Base-by-base conservation (phyloP, 2,888 invertebrate genomes). In the Branchinecta sandiegonensis region DNA sequence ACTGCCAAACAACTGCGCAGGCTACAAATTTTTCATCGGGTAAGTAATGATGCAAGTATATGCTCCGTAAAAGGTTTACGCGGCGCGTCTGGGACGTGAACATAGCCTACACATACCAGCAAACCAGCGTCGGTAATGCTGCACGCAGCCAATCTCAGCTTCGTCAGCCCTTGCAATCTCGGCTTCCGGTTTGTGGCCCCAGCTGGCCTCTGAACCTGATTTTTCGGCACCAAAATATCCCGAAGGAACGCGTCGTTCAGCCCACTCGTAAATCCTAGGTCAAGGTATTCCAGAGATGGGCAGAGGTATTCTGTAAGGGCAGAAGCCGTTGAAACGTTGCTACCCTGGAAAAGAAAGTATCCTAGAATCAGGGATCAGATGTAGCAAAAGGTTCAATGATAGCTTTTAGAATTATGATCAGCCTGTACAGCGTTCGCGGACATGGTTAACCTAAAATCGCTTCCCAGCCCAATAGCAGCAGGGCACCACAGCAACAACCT, bases 81-180 rank as follows among this genome's bases (percentile, higher is more conserved):
- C 37, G 4, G 37, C 37, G 6, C 37, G 37, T 5, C 37, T 37
- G 3, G 37, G 37, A 37, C 2, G 37, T 6, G 6, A 37, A 6
- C 3, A 37, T 37, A 37, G 37, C 37, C 37, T 37, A 37, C 37
- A 37, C 56, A 14, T 56, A 56, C 56, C 56, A 56, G 10, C 17
- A 56, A 56, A n/a, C 14, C 56, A 56, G 56, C 56, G 17, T 56
- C 56, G 17, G 56, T 56, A 10, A 56, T 56, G 17, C 17, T 56
- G 10, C 56, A 56, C 14, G 56, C 56, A 56, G 56, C 56, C 56
- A 56, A 10, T n/a, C 56, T 56, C n/a, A 56, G 56, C 56, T 56
- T 56, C 17, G n/a, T 56, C 8, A 56, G 17, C 17, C 56, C 8
- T 14, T 56, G 56, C 14, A 56, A 17, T 14, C 56, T 56, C 56